Evolutionary conservation across 2,113 vertebrate genomes (phyloP), one percentile per base, ranked within the genome.

Genomic region (Myxocyprinus asiaticus): DNA sequence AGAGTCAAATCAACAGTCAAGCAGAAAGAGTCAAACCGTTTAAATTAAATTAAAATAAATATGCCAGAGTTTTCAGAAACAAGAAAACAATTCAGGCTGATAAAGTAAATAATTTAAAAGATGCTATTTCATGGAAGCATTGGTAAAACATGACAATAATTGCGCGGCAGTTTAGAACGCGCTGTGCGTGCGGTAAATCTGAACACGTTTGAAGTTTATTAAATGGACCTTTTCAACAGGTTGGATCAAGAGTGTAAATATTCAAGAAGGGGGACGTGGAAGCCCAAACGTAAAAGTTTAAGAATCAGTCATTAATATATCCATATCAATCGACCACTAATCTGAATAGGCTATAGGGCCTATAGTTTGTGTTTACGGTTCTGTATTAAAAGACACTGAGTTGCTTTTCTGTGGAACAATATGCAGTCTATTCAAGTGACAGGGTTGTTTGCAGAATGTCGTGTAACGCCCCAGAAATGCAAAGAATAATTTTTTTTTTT

Each of bases 11-110:
- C 69, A 48, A 56, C 56, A 70, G 50, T 48, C 76, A 79, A 66
- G 74, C 22, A 82, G 55, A 78, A 72, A 77, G 76, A 82, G 67
- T 66, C 56, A 63, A 72, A 55, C 63, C 68, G 53, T 6, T 78
- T 74, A 83, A 74, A n/a, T n/a, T n/a, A 6, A 48, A 61, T 88
- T 83, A 88, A 90, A 70, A 88, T 84, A 85, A 76, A 90, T 88
- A 79, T 67, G 45, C 55, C 77, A 79, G 83, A 84, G 81, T 82
- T 47, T 55, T 83, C 68, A 73, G 22, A 85, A 84, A 71, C 22
- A 33, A 33, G 22, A 33, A 33, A 33, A 33, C 67, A 83, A 76
- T 85, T 70, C 61, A 79, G 51, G 64, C 53, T 67, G 53, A 47
- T 12, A 17, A 4, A 7, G 59, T 85, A 71, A 88, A 88, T 85